phyloP scores from a whole-genome alignment of 2,113 vertebrate species.

The Atractosteus spatula region DNA sequence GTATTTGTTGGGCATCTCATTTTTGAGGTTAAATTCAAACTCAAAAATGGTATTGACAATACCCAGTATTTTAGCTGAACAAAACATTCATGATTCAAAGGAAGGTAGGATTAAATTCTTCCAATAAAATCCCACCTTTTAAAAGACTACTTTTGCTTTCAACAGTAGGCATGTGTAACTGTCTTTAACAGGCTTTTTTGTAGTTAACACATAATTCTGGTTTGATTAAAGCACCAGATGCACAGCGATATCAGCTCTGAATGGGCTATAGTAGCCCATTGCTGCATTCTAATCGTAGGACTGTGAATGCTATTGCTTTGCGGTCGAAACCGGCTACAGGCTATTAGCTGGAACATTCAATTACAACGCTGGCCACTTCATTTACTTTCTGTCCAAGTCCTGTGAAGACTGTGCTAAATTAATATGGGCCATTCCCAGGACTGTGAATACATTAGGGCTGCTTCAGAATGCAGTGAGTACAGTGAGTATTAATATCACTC shows the following conservation, averaged over 20 bases:
- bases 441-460: neutral
- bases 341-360: conserved; percentile 22
- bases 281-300: conserved; percentile 23
- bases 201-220: too few species aligned
- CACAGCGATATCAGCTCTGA: neutral
- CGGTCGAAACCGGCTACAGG: conserved; percentile 12
- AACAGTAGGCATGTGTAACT: too few species aligned
- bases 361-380: conserved; percentile 12
- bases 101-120: too few species aligned
- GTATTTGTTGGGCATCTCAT: too few species aligned
- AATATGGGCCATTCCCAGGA: neutral
- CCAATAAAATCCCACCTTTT: too few species aligned
- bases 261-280: neutral
- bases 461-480: neutral
- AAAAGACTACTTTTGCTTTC: too few species aligned
- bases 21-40: too few species aligned
- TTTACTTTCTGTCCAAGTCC: conserved; percentile 17
- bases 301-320: conserved; percentile 11
- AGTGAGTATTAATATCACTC: neutral
- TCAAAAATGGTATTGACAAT: too few species aligned
- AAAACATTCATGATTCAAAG: too few species aligned
- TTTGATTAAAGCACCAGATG: neutral
- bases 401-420: neutral
- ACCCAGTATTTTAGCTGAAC: too few species aligned
- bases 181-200: too few species aligned